A percentile compares a stretch with the other conserved stretches of the same genome.
These are phyloP conservation scores for Andrena bucephala DNA, from an alignment of 2,888 invertebrate species.

Conservation along the genomic window DNA sequence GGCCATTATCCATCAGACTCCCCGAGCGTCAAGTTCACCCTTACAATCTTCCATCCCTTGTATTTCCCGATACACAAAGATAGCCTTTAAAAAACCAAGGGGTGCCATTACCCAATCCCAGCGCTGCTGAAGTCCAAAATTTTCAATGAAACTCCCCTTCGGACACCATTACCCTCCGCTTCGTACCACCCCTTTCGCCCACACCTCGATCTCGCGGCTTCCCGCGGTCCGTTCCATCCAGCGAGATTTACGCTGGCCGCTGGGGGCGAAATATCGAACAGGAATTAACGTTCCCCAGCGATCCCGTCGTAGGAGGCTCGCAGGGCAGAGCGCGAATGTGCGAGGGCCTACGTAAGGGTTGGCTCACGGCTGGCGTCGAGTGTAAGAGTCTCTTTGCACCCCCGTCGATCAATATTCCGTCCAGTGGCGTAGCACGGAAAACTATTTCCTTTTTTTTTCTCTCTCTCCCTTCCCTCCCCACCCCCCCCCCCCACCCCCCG, in stretches of 20 bases:
- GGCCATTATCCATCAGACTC: no score
- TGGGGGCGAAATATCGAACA: slow-evolving; percentile 28
- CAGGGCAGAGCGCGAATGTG: slow-evolving; percentile 66
- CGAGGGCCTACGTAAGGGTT: slow-evolving; percentile 73
- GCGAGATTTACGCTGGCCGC: slow-evolving; percentile 9
- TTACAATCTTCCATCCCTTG: no score
- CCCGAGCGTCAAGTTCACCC: no score
- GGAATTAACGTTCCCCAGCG: slow-evolving; percentile 59
- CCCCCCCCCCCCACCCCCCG: no score
- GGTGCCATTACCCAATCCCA: background rate
- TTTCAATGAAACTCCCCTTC: background rate
- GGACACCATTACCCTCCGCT: background rate
- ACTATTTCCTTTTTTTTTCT: slow-evolving; percentile 68
- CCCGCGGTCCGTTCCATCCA: slow-evolving; percentile 4
- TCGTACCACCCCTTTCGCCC: background rate
- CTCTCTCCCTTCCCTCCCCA: background rate
- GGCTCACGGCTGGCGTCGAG: slow-evolving; percentile 70
- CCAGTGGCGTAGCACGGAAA: slow-evolving; percentile 80
- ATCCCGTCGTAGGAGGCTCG: slow-evolving; percentile 47
- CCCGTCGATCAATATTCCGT: slow-evolving; percentile 80
- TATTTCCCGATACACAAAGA: no score
- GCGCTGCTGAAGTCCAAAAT: background rate
- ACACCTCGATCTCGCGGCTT: background rate
- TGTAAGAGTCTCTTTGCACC: slow-evolving; percentile 76
- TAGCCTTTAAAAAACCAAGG: no score